Percentiles rank a stretch among this genome's conserved stretches.
Conservation (phyloP, 2,888 invertebrate species). For the Cartodere bifasciata region DNA sequence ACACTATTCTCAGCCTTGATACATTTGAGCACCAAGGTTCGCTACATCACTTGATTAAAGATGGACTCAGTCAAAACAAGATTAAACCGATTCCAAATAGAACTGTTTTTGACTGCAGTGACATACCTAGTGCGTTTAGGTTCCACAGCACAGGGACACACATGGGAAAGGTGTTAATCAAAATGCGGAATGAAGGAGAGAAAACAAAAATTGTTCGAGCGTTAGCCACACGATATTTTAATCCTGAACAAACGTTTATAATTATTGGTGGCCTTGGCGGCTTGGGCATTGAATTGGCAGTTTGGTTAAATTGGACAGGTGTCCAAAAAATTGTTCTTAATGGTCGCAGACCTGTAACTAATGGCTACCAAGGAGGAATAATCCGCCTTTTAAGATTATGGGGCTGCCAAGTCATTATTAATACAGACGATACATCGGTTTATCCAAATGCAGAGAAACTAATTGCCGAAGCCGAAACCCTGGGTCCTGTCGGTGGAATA, state of each 20-base stretch:
- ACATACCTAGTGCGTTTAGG: slow-evolving; percentile 42
- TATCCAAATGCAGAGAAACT: slow-evolving; percentile 32
- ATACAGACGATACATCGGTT: slow-evolving; percentile 31
- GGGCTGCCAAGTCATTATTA: slow-evolving; percentile 26
- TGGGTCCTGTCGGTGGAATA: slow-evolving; percentile 48
- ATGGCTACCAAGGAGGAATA: slow-evolving; percentile 69
- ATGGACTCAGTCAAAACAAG: slow-evolving; percentile 39
- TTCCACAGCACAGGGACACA: slow-evolving; percentile 39
- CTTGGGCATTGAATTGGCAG: slow-evolving; percentile 78
- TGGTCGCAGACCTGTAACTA: slow-evolving; percentile 70
- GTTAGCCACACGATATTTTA: slow-evolving; percentile 47
- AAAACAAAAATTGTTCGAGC: slow-evolving; percentile 4
- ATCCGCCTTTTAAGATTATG: slow-evolving; percentile 39
- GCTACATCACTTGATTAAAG: slow-evolving; percentile 28
- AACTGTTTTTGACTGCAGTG: slow-evolving; percentile 37
- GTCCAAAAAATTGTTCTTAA: slow-evolving; percentile 68
- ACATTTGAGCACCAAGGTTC: slow-evolving; percentile 1
- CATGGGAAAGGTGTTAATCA: slow-evolving; percentile 41
- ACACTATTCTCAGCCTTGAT: slow-evolving; percentile 21
- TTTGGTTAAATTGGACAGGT: slow-evolving; percentile 73
- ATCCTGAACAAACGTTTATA: slow-evolving; percentile 54
- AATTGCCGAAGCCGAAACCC: slow-evolving; percentile 29
- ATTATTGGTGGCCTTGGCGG: slow-evolving; percentile 80
- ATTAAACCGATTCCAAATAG: slow-evolving; percentile 42
- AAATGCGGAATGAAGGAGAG: slow-evolving; percentile 22